Evolutionary conservation across 92 coral and sea anemone genomes (phyloP).

Genomic region (Porites evermanni): DNA sequence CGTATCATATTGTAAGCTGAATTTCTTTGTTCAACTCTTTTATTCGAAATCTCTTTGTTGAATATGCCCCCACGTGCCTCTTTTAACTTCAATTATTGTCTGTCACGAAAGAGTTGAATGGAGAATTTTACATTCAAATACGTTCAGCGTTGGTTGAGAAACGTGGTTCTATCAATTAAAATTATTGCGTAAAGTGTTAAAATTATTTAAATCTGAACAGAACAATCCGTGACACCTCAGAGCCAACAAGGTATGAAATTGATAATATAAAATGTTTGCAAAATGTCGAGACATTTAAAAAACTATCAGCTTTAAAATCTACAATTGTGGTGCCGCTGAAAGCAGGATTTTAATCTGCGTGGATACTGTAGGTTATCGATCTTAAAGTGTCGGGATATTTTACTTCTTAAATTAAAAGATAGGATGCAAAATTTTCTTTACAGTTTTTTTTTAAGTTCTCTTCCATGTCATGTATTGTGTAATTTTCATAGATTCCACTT

Average conservation of each 20-base stretch:
- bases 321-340: not conserved
- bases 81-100: not conserved
- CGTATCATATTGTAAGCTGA: slow-evolving; percentile 6
- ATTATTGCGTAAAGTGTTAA: not conserved
- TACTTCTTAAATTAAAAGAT: too few relatives aligned
- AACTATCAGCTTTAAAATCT: not conserved
- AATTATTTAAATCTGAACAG: not conserved
- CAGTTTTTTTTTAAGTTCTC: too few relatives aligned
- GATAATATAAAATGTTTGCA: too few relatives aligned
- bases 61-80: slow-evolving; percentile 39
- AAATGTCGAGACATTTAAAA: too few relatives aligned
- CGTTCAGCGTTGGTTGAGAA: not conserved
- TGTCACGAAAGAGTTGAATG: slow-evolving; percentile 16
- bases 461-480: not conserved
- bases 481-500: not conserved
- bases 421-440: not conserved
- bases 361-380: too few relatives aligned
- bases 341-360: not conserved
- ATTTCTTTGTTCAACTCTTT: slow-evolving; percentile 30
- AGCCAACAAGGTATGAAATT: too few relatives aligned
- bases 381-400: not conserved
- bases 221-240: too few relatives aligned
- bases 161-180: not conserved
- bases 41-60: slow-evolving; percentile 32
- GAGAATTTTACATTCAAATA: not conserved